These are phyloP conservation scores for Calidris pygmaea DNA, from an alignment of 2,113 vertebrate genomes.

Conservation along the genomic window DNA sequence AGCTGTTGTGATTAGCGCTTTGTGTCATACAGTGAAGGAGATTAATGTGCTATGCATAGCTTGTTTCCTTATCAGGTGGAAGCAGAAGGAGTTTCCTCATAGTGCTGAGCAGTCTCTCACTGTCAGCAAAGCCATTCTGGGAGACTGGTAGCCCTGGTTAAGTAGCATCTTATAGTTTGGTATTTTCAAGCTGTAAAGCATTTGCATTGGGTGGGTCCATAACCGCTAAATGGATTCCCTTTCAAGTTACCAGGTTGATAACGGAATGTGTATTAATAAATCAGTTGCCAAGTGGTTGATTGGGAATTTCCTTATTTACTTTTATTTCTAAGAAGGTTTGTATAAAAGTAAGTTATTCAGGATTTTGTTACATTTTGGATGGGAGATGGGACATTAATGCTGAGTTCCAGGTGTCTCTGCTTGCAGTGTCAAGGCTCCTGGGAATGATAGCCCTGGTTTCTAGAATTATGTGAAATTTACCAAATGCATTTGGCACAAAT, in stretches of 20 bases:
- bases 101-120: background rate
- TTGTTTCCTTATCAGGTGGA: background rate
- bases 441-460: rapidly evolving
- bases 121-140: background rate
- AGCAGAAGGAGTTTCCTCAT: constrained; percentile 8
- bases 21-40: background rate
- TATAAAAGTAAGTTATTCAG: background rate
- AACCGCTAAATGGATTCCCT: background rate
- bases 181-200: background rate
- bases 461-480: background rate
- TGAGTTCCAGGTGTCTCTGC: background rate
- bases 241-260: background rate
- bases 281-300: background rate
- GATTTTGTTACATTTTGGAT: background rate
- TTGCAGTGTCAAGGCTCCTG: background rate
- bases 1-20: background rate
- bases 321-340: background rate
- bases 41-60: background rate
- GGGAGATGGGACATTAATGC: background rate
- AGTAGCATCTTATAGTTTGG: background rate
- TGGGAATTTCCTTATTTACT: background rate
- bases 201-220: background rate
- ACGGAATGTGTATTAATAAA: background rate
- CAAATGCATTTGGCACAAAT: rapidly evolving
- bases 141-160: background rate